Evolutionary conservation across 2,888 invertebrate genomes (phyloP).

Genomic region (Serrognathus titanus): DNA sequence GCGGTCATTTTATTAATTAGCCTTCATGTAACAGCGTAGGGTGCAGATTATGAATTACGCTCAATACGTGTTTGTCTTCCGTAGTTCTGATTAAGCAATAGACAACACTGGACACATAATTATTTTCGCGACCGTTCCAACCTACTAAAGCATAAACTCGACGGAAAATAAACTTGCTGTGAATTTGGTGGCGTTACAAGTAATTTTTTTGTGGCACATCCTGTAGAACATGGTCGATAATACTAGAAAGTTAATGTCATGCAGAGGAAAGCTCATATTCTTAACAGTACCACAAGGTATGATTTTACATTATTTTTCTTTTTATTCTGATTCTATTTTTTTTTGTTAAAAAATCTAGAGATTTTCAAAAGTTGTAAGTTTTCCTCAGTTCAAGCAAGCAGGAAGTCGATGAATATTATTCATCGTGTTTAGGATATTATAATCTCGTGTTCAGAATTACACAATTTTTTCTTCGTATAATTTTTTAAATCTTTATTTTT

Average conservation of each 20-base stretch:
- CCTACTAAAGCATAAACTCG: background rate
- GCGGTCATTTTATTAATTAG: constrained; percentile 29
- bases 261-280: constrained; percentile 16
- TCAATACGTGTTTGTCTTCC: constrained; percentile 12
- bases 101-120: background rate
- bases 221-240: background rate
- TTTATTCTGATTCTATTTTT: background rate
- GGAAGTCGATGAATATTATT: too few relatives aligned
- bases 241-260: constrained; percentile 10
- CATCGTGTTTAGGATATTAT: too few relatives aligned
- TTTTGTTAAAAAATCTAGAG: too few relatives aligned
- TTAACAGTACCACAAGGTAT: constrained; percentile 19
- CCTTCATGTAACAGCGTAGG: constrained; percentile 28
- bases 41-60: constrained; percentile 26
- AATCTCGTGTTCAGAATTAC: background rate
- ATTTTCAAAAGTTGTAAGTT: too few relatives aligned
- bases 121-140: background rate
- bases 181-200: too few relatives aligned
- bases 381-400: too few relatives aligned
- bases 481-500: too few relatives aligned
- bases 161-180: too few relatives aligned
- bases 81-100: constrained; percentile 14
- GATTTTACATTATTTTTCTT: background rate
- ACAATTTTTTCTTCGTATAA: background rate
- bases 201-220: too few relatives aligned